phyloP scores from a whole-genome alignment of 2,888 invertebrate species.

The Heliconius erato region DNA sequence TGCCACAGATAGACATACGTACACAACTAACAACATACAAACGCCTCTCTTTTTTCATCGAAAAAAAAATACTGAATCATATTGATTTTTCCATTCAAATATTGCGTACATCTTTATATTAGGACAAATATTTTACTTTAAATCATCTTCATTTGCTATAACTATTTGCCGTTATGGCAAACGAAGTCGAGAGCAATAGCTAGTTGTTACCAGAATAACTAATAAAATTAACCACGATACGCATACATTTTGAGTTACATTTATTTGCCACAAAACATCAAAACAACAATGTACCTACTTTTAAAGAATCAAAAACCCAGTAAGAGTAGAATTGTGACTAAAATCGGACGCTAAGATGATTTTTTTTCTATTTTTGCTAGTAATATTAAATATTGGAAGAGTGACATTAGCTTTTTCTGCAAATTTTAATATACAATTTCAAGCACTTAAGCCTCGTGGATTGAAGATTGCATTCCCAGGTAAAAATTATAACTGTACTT shows the following conservation, averaged over 20 bases:
- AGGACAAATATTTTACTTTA: too few relatives aligned
- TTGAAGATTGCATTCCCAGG: slow-evolving; percentile 21
- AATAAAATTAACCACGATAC: background rate
- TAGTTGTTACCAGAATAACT: background rate
- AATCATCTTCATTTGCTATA: background rate
- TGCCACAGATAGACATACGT: too few relatives aligned
- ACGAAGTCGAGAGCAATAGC: background rate
- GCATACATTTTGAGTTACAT: background rate
- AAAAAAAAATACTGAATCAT: too few relatives aligned
- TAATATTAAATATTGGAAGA: background rate
- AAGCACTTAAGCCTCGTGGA: slow-evolving; percentile 23
- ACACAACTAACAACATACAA: too few relatives aligned
- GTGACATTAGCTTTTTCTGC: background rate
- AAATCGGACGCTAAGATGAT: slow-evolving; percentile 10
- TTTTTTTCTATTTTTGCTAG: background rate
- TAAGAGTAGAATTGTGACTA: background rate
- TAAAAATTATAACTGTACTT: background rate
- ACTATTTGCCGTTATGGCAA: background rate
- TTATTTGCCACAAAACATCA: background rate
- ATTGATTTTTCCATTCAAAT: too few relatives aligned
- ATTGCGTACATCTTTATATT: too few relatives aligned
- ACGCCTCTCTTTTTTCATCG: too few relatives aligned
- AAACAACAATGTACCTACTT: background rate
- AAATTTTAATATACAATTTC: background rate
- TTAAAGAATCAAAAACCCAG: background rate